Conservation (phyloP, 2,888 invertebrate species). For the Chalcosyrphus nemorum region DNA sequence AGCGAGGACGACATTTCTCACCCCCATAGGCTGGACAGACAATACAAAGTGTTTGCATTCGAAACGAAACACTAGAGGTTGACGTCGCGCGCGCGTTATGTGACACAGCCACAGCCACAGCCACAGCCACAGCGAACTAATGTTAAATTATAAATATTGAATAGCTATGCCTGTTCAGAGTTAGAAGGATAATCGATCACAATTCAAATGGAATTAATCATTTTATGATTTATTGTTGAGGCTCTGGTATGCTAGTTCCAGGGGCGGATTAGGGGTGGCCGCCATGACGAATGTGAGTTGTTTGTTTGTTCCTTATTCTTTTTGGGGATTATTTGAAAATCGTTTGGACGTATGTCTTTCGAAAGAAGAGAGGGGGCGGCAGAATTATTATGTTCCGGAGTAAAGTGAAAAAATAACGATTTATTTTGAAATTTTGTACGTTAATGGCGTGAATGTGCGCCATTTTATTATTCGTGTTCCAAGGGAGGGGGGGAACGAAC, state of each 20-base stretch:
- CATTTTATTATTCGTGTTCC: background rate
- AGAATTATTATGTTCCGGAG: conserved; percentile 24
- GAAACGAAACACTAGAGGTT: background rate
- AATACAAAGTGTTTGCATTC: conserved; percentile 19
- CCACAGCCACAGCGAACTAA: conserved; percentile 25
- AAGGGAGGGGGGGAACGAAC: background rate
- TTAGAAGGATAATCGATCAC: conserved; percentile 49
- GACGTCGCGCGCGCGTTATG: background rate
- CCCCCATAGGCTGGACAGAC: background rate
- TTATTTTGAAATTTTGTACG: conserved; percentile 33
- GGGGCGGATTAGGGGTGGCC: background rate
- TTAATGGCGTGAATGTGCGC: conserved; percentile 42
- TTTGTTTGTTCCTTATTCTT: conserved; percentile 31
- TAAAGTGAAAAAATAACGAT: conserved; percentile 27
- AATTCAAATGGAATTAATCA: conserved; percentile 53
- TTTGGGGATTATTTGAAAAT: conserved; percentile 20
- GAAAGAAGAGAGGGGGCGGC: background rate
- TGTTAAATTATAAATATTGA: conserved; percentile 50
- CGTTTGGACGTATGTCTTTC: conserved; percentile 15
- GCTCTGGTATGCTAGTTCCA: background rate
- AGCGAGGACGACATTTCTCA: background rate
- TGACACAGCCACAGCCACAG: background rate
- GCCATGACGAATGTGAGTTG: conserved; percentile 47
- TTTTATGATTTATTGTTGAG: conserved; percentile 53
- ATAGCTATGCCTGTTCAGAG: conserved; percentile 16